phyloP scores from a whole-genome alignment of 2,113 vertebrate genomes.

The Apteryx mantelli region DNA sequence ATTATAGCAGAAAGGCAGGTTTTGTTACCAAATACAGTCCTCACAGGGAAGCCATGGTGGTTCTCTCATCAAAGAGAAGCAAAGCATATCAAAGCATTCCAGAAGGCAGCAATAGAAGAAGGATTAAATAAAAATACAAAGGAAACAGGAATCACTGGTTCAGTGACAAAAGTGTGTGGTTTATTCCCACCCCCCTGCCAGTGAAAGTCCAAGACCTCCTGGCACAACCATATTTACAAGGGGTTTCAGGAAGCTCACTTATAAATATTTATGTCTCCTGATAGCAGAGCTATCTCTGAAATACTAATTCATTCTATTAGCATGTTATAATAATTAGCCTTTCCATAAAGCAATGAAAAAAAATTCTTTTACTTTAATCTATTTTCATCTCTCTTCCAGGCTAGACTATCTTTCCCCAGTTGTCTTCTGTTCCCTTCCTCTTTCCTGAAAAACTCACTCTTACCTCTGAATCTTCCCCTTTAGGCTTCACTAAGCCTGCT shows the following conservation, averaged over 20 bases:
- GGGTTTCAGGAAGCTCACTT: neutral
- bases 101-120: neutral
- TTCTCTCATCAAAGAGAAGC: neutral
- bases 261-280: neutral
- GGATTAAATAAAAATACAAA: slow-evolving; percentile 20
- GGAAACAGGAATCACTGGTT: neutral
- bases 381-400: neutral
- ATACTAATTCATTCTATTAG: neutral
- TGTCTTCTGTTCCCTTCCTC: neutral
- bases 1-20: neutral
- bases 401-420: neutral
- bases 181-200: neutral
- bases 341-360: neutral
- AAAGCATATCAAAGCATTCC: neutral
- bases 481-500: slow-evolving; percentile 9
- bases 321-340: neutral
- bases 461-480: neutral
- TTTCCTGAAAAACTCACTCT: neutral
- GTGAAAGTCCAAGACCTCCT: neutral
- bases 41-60: neutral
- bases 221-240: neutral
- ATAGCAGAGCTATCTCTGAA: neutral
- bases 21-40: neutral
- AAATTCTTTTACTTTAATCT: neutral
- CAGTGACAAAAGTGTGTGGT: neutral